Percentiles rank a stretch among this genome's conserved stretches.
These are phyloP conservation scores for Tragopan temminckii DNA, from an alignment of 2,797 vertebrate species.

Conservation along the genomic window DNA sequence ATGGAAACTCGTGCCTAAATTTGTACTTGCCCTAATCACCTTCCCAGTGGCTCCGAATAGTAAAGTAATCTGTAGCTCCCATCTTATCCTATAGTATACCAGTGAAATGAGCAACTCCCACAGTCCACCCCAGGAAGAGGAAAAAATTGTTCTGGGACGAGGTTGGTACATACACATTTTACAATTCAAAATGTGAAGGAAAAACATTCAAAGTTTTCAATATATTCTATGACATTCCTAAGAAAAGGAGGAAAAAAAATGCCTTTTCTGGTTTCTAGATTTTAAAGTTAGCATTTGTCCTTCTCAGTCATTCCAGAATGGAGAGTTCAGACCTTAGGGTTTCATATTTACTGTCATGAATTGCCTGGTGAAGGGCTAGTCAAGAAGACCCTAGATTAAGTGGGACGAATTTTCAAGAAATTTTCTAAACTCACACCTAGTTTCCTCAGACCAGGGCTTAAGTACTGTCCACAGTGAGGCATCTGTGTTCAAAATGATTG, in stretches of 20 bases:
- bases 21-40: neutral
- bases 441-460: accelerated
- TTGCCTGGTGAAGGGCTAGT: neutral
- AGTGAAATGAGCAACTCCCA: neutral
- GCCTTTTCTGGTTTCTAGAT: neutral
- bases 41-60: neutral
- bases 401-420: neutral
- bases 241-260: too few relatives aligned
- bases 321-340: neutral
- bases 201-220: neutral
- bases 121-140: neutral
- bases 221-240: accelerated
- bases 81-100: neutral
- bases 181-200: neutral
- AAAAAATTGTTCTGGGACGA: neutral
- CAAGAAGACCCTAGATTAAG: neutral
- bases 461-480: neutral
- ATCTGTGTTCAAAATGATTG: neutral
- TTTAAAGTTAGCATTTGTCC: neutral
- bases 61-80: neutral
- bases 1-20: neutral
- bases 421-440: neutral
- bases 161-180: neutral
- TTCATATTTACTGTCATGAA: neutral
- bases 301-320: neutral